These are phyloP conservation scores for Sula dactylatra DNA, from an alignment of 2,113 vertebrate genomes.

Conservation along the genomic window DNA sequence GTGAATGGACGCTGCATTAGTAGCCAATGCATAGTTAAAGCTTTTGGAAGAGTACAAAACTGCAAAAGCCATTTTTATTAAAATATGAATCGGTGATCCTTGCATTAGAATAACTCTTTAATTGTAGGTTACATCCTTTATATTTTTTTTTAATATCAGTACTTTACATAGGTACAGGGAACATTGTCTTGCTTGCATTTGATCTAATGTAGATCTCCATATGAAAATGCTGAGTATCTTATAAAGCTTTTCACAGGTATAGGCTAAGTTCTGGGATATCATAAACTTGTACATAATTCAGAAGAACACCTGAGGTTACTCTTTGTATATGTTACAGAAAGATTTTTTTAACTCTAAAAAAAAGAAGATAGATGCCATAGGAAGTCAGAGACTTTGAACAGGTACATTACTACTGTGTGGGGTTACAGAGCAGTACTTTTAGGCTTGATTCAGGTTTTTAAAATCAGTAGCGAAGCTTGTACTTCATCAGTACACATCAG, in stretches of 20 bases:
- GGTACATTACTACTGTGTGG: neutral
- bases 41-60: conserved; percentile 50
- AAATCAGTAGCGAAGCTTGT: neutral
- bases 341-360: neutral
- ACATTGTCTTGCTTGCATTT: conserved; percentile 37
- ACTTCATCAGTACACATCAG: neutral
- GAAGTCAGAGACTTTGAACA: neutral
- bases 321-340: neutral
- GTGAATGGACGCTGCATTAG: neutral
- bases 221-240: conserved; percentile 20
- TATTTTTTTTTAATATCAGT: neutral
- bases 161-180: conserved; percentile 35
- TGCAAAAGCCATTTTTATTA: neutral
- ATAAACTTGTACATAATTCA: conserved; percentile 21
- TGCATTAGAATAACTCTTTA: conserved; percentile 10
- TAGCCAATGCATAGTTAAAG: conserved; percentile 64
- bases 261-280: conserved; percentile 73
- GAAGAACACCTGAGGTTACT: conserved; percentile 60
- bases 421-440: neutral
- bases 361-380: neutral
- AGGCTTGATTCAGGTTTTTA: neutral
- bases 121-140: neutral
- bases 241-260: conserved; percentile 75
- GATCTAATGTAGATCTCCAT: conserved; percentile 75
- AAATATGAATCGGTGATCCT: conserved; percentile 1